Percentiles rank a stretch among this genome's conserved stretches.
phyloP scores from a whole-genome alignment of 2,113 vertebrate species.

The Piprites chloris region DNA sequence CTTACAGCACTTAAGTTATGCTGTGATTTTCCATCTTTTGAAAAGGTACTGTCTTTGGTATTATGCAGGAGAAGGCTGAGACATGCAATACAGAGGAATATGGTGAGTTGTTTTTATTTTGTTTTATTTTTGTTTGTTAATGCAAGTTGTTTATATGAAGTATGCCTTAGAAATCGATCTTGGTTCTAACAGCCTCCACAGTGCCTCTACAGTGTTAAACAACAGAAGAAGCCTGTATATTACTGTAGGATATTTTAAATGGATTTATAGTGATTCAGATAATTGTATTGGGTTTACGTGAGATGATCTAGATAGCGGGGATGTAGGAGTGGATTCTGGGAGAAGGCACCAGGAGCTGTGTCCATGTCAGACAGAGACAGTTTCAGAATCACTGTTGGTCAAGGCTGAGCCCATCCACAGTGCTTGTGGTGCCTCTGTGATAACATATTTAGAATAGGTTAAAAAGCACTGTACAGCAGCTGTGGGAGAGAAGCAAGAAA shows the following conservation, averaged over 20 bases:
- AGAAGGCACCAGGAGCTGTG: neutral
- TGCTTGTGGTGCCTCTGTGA: fast-evolving
- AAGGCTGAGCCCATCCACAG: neutral
- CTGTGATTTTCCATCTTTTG: neutral
- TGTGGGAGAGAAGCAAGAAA: neutral
- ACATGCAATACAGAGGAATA: neutral
- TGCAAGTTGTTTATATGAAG: neutral
- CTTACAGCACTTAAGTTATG: neutral
- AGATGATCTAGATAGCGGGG: neutral
- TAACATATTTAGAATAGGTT: neutral
- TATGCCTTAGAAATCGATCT: neutral
- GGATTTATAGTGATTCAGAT: neutral
- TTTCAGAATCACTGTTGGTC: neutral
- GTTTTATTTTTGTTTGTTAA: neutral
- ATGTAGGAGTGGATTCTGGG: neutral
- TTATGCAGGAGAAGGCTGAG: neutral
- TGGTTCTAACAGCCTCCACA: neutral
- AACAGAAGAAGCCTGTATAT: neutral
- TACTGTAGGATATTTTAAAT: neutral
- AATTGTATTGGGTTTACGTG: neutral
- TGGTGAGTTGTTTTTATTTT: neutral
- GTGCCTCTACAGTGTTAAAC: neutral
- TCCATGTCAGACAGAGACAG: neutral
- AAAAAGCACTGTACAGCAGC: neutral
- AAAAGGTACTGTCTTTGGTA: neutral